Evolutionary conservation across 2,888 invertebrate genomes (phyloP).

Genomic region (Mythimna vitellina): DNA sequence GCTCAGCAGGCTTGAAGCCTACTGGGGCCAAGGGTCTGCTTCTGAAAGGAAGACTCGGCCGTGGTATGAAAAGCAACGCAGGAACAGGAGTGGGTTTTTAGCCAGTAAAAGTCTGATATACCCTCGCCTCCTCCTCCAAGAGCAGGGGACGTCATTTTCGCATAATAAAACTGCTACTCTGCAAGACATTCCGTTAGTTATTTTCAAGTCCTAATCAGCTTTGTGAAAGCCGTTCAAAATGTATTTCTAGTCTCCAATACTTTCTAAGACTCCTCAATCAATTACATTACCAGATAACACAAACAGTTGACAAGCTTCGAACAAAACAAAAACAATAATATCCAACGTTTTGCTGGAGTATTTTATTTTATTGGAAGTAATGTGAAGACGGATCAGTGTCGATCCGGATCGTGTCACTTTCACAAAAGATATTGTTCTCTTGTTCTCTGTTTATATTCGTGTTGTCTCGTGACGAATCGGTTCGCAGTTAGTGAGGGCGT

Average conservation of each 20-base stretch:
- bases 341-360: constrained; percentile 32
- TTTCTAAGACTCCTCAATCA: constrained; percentile 2
- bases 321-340: constrained; percentile 46
- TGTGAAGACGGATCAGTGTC: constrained; percentile 52
- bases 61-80: too few species aligned
- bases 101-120: too few species aligned
- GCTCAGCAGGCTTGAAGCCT: too few species aligned
- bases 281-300: constrained; percentile 18
- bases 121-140: too few species aligned
- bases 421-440: constrained; percentile 48
- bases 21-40: too few species aligned
- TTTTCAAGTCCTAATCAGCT: too few species aligned
- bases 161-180: too few species aligned
- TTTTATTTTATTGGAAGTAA: constrained; percentile 58
- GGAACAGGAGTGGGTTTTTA: too few species aligned
- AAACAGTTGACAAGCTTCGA: constrained; percentile 10
- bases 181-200: too few species aligned
- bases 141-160: accelerated
- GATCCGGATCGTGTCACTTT: constrained; percentile 49
- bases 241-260: background rate
- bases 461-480: constrained; percentile 32
- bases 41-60: too few species aligned
- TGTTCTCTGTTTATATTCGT: constrained; percentile 25
- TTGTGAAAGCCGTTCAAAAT: background rate
- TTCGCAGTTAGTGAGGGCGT: background rate